Conservation (phyloP, 2,888 invertebrate species). For the Anarsia innoxiella region DNA sequence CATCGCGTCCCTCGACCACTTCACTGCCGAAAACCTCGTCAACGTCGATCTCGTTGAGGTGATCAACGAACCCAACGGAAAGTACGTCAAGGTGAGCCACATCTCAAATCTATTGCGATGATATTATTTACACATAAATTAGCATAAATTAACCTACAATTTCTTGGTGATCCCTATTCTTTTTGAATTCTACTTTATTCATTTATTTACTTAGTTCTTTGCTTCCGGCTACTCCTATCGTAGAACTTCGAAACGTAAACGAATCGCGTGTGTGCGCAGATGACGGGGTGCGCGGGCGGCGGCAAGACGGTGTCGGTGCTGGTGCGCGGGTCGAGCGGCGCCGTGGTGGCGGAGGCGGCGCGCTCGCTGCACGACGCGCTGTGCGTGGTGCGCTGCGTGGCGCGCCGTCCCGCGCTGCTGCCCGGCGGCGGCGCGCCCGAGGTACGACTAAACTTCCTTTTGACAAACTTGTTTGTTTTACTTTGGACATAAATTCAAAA, state of each 20-base stretch:
- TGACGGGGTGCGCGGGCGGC: slow-evolving; percentile 89
- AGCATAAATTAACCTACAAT: too few species aligned
- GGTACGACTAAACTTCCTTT: slow-evolving; percentile 2
- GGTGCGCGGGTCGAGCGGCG: slow-evolving; percentile 89
- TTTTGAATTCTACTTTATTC: too few species aligned
- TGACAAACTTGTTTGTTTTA: neutral
- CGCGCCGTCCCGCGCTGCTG: slow-evolving; percentile 92
- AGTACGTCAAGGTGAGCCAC: slow-evolving; percentile 93
- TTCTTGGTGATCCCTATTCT: too few species aligned
- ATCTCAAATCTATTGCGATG: too few species aligned
- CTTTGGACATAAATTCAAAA: too few species aligned
- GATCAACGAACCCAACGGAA: slow-evolving; percentile 88
- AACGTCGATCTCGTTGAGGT: slow-evolving; percentile 96
- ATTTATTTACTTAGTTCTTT: too few species aligned
- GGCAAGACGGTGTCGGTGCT: slow-evolving; percentile 95
- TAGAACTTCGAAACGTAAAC: too few species aligned
- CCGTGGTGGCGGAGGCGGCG: slow-evolving; percentile 93
- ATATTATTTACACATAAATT: too few species aligned
- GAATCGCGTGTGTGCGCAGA: slow-evolving; percentile 49
- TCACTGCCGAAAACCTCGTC: slow-evolving; percentile 92
- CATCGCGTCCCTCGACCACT: slow-evolving; percentile 99
- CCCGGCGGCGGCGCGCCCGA: slow-evolving; percentile 99
- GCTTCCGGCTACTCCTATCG: too few species aligned
- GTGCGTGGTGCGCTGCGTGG: slow-evolving; percentile 95
- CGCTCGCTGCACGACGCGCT: slow-evolving; percentile 94